Conservation (phyloP, 1,140 invertebrate genomes). For the Helicoverpa zea region DNA sequence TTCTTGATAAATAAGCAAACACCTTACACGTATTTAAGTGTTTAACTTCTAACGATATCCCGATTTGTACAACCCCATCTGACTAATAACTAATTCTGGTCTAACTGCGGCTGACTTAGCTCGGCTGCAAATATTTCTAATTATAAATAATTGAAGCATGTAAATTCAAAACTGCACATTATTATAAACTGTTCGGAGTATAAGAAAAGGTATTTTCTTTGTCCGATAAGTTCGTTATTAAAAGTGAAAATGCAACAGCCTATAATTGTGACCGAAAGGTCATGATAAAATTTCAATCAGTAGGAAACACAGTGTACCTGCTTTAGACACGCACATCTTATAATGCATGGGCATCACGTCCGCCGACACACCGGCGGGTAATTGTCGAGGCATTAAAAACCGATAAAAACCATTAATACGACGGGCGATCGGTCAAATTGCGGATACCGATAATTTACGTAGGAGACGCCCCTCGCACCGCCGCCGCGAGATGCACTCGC, state of each 20-base stretch:
- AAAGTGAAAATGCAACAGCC: constrained; percentile 10
- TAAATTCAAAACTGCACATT: not conserved
- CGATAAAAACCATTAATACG: constrained; percentile 69
- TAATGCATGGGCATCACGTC: constrained; percentile 57
- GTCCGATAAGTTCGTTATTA: not conserved
- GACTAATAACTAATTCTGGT: not conserved
- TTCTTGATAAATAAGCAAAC: constrained; percentile 54
- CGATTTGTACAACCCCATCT: not conserved
- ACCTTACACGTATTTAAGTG: constrained; percentile 10
- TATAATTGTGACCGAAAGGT: constrained; percentile 39
- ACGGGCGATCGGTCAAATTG: constrained; percentile 63
- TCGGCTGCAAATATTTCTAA: not conserved
- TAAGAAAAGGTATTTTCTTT: constrained; percentile 12
- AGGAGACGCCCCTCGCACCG: constrained; percentile 45
- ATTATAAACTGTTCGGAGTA: not conserved
- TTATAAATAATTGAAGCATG: constrained; percentile 9
- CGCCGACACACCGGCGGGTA: constrained; percentile 60
- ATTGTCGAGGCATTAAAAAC: constrained; percentile 71
- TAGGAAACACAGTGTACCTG: constrained; percentile 33
- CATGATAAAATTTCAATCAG: constrained; percentile 46
- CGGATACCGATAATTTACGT: constrained; percentile 61
- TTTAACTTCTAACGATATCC: constrained; percentile 11
- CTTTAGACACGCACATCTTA: constrained; percentile 47
- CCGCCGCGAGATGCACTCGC: constrained; percentile 19
- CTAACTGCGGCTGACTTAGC: not conserved